Evolutionary conservation across 2,888 invertebrate genomes (phyloP), one percentile per base, ranked within the genome.

Genomic region (Eristalinus aeneus): DNA sequence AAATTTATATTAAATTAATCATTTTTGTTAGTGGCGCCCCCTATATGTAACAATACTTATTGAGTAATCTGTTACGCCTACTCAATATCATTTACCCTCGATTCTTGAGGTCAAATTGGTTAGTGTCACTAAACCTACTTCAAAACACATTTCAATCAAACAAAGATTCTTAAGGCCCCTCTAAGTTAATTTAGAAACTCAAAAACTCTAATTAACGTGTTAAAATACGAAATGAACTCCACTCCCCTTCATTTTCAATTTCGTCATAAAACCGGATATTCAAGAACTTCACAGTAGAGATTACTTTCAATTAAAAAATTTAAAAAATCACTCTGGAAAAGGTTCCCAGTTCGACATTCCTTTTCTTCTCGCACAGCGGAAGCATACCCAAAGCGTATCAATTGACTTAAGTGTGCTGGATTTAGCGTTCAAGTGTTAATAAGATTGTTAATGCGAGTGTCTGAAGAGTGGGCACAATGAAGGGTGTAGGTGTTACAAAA

Each of bases 351-450:
- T 76, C 76, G 20, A 71, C 69, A 81, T 60, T 76, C 71, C 10
- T 31, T 46, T 53, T 60, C 36, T 60, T 34, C 16, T 63, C 16
- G 34, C 22, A 73, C 54, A 54, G 32, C 11, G 60, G 69, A 53
- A 22, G 11, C 46, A 27, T 58, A 65, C 64, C 75, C 32, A 65
- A 69, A 34, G 20, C 34, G 16, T 64, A 60, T 39, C 60, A 53
- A 64, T 63, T 64, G 73, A 75, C 46, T 75, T 67, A 32, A 75
- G 68, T 61, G 61, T 20, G 34, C 12, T 76, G 20, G 61, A 68
- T 67, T 54, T 76, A 75, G 53, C 34, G n/a, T 68, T 32, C 39
- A 32, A 67, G 53, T 75, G 67, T 12, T 53, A 68, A 76, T 76
- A 22, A 60, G 68, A 68, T 60, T 46, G 46, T 46, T 46, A 46